Conservation (phyloP, 2,888 invertebrate species). For the Drosophila mulleri region DNA sequence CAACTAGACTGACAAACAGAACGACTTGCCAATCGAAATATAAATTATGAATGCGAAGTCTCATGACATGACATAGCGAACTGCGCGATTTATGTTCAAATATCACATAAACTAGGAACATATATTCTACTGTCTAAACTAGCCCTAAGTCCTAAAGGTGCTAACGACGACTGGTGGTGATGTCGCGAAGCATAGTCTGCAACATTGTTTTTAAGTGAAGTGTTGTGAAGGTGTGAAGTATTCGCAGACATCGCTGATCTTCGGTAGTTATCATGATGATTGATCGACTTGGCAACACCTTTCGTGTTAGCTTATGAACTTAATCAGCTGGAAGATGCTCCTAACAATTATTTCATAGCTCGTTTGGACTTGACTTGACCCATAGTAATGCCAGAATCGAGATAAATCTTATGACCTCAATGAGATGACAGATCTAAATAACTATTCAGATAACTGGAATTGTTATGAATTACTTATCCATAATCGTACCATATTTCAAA, state of each 20-base stretch:
- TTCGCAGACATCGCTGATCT: neutral
- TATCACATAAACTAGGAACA: neutral
- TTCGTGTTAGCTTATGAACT: too few species aligned
- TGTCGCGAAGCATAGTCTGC: too few species aligned
- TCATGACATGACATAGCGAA: too few species aligned
- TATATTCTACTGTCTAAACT: neutral
- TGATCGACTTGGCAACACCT: neutral
- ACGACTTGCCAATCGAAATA: too few species aligned
- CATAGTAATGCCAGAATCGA: neutral
- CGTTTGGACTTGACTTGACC: neutral
- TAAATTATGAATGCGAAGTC: too few species aligned
- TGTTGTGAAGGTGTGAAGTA: neutral
- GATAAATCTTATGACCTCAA: neutral
- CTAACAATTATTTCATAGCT: too few species aligned
- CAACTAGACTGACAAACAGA: too few species aligned
- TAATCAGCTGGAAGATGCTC: too few species aligned
- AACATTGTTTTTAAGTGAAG: neutral
- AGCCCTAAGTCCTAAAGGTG: neutral
- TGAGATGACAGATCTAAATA: neutral
- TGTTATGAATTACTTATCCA: too few species aligned
- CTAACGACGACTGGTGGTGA: too few species aligned
- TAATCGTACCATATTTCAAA: neutral
- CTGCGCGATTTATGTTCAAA: neutral
- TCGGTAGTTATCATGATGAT: neutral
- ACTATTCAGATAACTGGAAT: neutral